Evolutionary conservation across 2,797 vertebrate genomes (phyloP).

Genomic region (Pseudocheirus occidentalis): DNA sequence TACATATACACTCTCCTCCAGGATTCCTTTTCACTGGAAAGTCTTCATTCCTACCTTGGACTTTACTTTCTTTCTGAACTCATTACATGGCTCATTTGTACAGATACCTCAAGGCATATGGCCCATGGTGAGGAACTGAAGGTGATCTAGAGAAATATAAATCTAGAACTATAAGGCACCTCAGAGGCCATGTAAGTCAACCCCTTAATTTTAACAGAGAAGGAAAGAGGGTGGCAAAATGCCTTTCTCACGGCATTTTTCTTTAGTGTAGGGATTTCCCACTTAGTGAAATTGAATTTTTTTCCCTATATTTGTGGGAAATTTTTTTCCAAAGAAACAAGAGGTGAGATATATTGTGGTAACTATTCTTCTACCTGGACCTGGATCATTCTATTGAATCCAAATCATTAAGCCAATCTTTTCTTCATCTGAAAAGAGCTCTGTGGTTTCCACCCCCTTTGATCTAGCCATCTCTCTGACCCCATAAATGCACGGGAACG

Average conservation of each 20-base stretch:
- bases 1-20: not conserved
- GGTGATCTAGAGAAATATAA: not conserved
- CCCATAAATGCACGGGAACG: conserved; percentile 26
- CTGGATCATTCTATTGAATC: not conserved
- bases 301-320: not conserved
- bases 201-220: not conserved
- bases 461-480: not conserved
- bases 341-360: not conserved
- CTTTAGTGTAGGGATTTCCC: not conserved
- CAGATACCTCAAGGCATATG: not conserved
- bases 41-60: not conserved
- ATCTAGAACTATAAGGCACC: not conserved
- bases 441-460: not conserved
- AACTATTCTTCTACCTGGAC: not conserved
- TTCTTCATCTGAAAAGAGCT: not conserved
- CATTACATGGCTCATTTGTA: not conserved
- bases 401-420: not conserved
- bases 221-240: not conserved
- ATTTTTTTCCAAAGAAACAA: not conserved
- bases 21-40: not conserved
- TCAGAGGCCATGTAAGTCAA: not conserved
- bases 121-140: not conserved
- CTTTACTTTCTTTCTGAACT: not conserved
- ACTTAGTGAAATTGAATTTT: not conserved
- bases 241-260: not conserved